Base-by-base conservation (phyloP, 2,888 invertebrate genomes). In the Eupithecia vulgata region DNA sequence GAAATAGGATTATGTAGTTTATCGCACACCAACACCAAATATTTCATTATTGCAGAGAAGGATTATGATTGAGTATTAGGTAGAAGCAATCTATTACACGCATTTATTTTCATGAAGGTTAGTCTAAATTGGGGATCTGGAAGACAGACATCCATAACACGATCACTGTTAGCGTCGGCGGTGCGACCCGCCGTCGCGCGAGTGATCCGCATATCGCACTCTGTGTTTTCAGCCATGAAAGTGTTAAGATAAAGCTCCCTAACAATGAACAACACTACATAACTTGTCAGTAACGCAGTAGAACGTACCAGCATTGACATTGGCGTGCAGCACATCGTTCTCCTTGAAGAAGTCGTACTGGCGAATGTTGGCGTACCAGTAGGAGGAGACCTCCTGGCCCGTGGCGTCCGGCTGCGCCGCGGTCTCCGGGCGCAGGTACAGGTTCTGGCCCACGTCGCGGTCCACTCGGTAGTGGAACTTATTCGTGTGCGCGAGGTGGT, bases 281-380 rank as follows among this genome's bases (percentile, higher is more conserved):
- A n/a, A n/a, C n/a, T n/a, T n/a, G n/a, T n/a, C n/a, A n/a, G n/a
- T n/a, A n/a, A n/a, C n/a, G n/a, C n/a, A n/a, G n/a, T n/a, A n/a
- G n/a, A n/a, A n/a, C n/a, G n/a, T 88, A 97, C 97, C 97, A 87
- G 97, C 96, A 85, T 97, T 97, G 1, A 97, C 97, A 84, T 97
- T 97, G 8, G 96, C 96, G 80, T 97, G 97, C 10, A 97, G 94
- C 66, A 97, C 94, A 83, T 96, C 96, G 0, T 96, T 94, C 83
- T 97, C 96, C 80, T 96, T 97, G 82, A 96, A 95, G 87, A 96
- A 97, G 82, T 96, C 95, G 89, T 97, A 97, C 81, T 97, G 96
- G 61, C 96, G 95, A 17, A 97, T 96, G 3, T 97, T 97, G 69
- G 96, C 96, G 87, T 97, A 97, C 97, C 97, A 97, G 84, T 97